Evolutionary conservation across 2,797 vertebrate species (phyloP).

Genomic region (Esox masquinongy): DNA sequence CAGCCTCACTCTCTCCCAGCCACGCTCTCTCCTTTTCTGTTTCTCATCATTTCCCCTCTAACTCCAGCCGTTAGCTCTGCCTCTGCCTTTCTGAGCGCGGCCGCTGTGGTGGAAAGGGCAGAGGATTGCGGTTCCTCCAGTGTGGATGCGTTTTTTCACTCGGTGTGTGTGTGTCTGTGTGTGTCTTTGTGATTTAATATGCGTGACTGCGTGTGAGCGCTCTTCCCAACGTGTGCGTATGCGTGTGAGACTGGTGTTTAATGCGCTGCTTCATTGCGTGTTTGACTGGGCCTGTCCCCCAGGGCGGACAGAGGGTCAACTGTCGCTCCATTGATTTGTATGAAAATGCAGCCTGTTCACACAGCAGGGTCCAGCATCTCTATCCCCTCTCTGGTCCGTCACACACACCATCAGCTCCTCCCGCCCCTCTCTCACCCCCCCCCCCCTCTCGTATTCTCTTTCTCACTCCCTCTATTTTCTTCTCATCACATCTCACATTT

Average conservation of each 20-base stretch:
- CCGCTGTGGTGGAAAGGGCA: conserved; percentile 14
- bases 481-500: not conserved
- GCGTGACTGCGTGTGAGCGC: conserved; percentile 16
- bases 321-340: conserved; percentile 75
- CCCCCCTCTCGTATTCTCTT: not conserved
- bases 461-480: not conserved
- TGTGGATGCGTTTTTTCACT: conserved; percentile 11
- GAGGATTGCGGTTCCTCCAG: conserved; percentile 24
- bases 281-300: conserved; percentile 57
- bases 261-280: conserved; percentile 35
- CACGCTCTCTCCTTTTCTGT: not conserved
- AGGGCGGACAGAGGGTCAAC: conserved; percentile 58
- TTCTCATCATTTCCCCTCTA: not conserved
- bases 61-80: not conserved
- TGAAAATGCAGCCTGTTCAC: conserved; percentile 73
- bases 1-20: conserved; percentile 17
- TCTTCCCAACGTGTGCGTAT: not conserved
- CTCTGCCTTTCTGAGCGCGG: not conserved
- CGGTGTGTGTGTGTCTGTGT: conserved; percentile 1
- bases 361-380: conserved; percentile 69
- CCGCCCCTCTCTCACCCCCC: not conserved
- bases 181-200: conserved; percentile 18
- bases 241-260: conserved; percentile 27
- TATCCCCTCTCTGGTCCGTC: conserved; percentile 31
- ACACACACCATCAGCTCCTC: not conserved